These are phyloP conservation scores for Drosophila ananassae DNA, from an alignment of 1,140 invertebrate species.

Conservation along the genomic window DNA sequence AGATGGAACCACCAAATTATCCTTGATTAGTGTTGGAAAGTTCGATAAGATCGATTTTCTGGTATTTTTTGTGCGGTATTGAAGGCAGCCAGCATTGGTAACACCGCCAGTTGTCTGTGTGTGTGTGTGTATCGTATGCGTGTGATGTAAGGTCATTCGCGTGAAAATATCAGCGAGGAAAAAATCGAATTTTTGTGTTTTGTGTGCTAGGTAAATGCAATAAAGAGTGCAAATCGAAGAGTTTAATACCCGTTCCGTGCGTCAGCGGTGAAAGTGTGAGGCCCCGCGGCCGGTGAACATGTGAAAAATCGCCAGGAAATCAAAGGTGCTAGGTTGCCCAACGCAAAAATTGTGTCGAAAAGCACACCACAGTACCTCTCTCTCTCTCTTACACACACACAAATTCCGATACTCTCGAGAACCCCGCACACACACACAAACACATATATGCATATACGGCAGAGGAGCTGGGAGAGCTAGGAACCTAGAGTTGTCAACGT, in stretches of 20 bases:
- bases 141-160: constrained; percentile 79
- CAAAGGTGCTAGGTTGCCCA: constrained; percentile 45
- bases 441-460: too few relatives aligned
- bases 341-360: constrained; percentile 68
- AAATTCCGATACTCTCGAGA: constrained; percentile 24
- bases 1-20: not conserved
- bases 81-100: not conserved
- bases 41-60: not conserved
- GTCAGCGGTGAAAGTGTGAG: constrained; percentile 45
- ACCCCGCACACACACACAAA: constrained; percentile 1
- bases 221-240: constrained; percentile 59
- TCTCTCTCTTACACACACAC: constrained; percentile 9
- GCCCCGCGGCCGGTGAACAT: constrained; percentile 29
- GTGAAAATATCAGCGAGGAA: constrained; percentile 78
- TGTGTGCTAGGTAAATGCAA: constrained; percentile 78
- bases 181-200: constrained; percentile 82
- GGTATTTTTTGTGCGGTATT: constrained; percentile 25
- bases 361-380: constrained; percentile 58
- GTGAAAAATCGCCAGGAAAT: constrained; percentile 49
- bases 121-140: constrained; percentile 70
- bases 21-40: constrained; percentile 14
- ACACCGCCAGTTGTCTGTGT: constrained; percentile 30
- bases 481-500: constrained; percentile 75
- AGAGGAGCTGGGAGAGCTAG: constrained; percentile 70
- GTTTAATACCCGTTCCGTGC: constrained; percentile 40